phyloP scores from a whole-genome alignment of 1,140 invertebrate genomes.

The Lucilia sericata region DNA sequence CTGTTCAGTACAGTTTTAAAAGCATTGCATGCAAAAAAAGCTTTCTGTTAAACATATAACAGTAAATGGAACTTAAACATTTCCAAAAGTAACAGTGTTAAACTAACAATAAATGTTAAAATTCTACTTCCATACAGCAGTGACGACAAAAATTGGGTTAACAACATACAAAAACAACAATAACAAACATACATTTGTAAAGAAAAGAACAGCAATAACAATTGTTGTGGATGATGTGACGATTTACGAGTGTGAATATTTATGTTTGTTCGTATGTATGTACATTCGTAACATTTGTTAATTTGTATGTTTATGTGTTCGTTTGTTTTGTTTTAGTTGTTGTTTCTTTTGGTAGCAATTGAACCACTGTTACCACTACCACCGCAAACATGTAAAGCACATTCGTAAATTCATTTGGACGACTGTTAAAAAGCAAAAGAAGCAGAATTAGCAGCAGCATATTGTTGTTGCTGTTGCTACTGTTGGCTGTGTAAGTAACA shows the following conservation, averaged over 20 bases:
- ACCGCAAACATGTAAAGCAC: conserved; percentile 7
- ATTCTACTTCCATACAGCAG: background rate
- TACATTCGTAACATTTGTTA: background rate
- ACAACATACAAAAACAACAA: background rate
- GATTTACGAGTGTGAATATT: background rate
- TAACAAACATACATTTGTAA: background rate
- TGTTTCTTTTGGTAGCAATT: background rate
- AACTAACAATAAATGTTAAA: background rate
- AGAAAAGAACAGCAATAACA: conserved; percentile 3
- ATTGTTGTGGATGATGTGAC: background rate
- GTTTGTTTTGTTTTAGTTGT: background rate
- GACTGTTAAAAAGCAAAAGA: conserved; percentile 7
- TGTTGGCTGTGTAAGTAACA: background rate
- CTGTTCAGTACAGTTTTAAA: conserved; percentile 20
- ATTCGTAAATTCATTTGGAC: background rate
- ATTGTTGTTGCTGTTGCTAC: background rate
- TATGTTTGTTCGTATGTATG: background rate
- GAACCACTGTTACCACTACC: background rate
- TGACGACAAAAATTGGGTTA: conserved; percentile 21
- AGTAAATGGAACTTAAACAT: background rate
- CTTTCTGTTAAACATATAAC: conserved; percentile 9
- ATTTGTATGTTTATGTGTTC: too few relatives aligned
- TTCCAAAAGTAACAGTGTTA: background rate
- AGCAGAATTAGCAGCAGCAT: background rate
- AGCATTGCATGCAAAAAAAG: background rate